Evolutionary conservation across 2,888 invertebrate genomes (phyloP), one percentile per base, ranked within the genome.

Genomic region (Euphydryas editha): DNA sequence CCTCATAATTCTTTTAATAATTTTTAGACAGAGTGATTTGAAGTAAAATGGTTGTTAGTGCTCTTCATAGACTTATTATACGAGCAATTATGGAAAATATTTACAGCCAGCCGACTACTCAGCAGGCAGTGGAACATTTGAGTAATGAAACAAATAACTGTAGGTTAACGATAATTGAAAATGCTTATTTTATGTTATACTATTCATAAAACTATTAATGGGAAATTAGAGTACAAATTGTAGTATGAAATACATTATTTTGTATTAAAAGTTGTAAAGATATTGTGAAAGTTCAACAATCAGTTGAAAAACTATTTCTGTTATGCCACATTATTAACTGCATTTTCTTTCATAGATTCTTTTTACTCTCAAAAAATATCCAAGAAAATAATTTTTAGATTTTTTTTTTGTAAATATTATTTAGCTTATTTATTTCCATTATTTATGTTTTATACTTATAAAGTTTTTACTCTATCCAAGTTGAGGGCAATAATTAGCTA

Each of bases 81-180:
- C 37, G 58, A 37, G 57, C 24, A 67, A 67, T 62, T 62, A 67
- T 46, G 59, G 39, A 37, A 24, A 59, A 62, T 39, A 62, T 55
- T 54, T 49, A 44, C 11, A 67, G 24, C n/a, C 13, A 56, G 59
- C 54, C 15, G 55, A 62, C 58, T 47, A 55, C 62, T 46, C 62
- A 11, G 20, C 36, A 36, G 15, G 20, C 36, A 36, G 30, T 47
- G 20, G 11, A 57, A 21, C 39, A 46, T 58, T 58, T 59, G 46
- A 67, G 59, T 62, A 56, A 59, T 67, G 62, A 30, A 59, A 62
- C 67, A 55, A 56, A 55, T 67, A 62, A 46, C 55, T 46, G 8
- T 17, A 59, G 47, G 39, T 47, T 18, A 47, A 49, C 42, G 62
- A 47, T 62, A 62, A 62, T 55, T 62, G 59, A 56, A 56, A 62